Evolutionary conservation across 2,888 invertebrate genomes (phyloP).

Genomic region (Ecliptopera silaceata): DNA sequence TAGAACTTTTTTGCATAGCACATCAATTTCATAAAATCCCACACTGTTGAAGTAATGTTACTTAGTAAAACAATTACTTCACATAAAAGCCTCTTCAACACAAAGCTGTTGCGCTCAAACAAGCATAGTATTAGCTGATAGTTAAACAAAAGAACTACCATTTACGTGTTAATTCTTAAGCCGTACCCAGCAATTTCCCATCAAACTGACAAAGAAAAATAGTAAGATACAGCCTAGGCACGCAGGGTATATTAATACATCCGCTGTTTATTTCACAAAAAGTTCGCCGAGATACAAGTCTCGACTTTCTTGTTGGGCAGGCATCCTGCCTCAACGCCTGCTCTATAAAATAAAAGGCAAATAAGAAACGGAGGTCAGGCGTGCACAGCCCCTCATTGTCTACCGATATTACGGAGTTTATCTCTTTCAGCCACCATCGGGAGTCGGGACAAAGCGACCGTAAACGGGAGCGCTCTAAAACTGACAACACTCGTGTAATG

Average conservation of each 20-base stretch:
- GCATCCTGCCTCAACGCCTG: constrained; percentile 53
- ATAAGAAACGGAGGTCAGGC: constrained; percentile 70
- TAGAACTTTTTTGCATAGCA: too few species aligned
- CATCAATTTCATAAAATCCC: too few species aligned
- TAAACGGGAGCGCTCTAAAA: constrained; percentile 59
- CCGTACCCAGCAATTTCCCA: constrained; percentile 29
- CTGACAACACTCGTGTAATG: constrained; percentile 54
- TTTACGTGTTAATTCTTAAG: constrained; percentile 20
- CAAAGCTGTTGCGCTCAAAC: background rate
- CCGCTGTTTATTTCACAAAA: constrained; percentile 61
- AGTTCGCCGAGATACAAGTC: constrained; percentile 43
- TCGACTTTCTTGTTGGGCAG: constrained; percentile 52
- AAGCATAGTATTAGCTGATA: constrained; percentile 1
- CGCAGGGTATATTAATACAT: constrained; percentile 60
- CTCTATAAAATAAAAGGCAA: constrained; percentile 71
- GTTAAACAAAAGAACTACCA: constrained; percentile 15
- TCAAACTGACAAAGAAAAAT: constrained; percentile 35
- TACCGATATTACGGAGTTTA: constrained; percentile 47
- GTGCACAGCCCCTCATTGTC: constrained; percentile 53
- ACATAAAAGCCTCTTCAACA: background rate
- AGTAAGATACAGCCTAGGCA: constrained; percentile 39
- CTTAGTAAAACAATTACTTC: background rate
- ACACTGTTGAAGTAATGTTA: background rate
- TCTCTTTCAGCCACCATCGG: constrained; percentile 40
- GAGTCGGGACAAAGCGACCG: constrained; percentile 48